Conservation (phyloP, 1,140 invertebrate species). For the Aphaenogaster floridana region DNA sequence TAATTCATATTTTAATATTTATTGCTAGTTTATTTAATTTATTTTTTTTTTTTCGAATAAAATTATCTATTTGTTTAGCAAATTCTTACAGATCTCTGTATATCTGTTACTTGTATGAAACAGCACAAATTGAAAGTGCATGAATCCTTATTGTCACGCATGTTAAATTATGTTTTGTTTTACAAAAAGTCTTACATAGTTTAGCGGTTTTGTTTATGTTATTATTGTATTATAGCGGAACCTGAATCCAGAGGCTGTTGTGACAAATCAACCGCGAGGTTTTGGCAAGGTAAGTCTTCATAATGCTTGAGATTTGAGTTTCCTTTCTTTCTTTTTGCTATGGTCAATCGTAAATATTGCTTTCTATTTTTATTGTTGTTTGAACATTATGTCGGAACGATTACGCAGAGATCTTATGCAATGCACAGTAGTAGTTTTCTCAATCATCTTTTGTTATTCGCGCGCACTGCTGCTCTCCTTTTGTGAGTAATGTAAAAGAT, state of each 20-base stretch:
- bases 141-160: slow-evolving; percentile 58
- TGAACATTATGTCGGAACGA: slow-evolving; percentile 18
- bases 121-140: slow-evolving; percentile 68
- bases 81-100: slow-evolving; percentile 39
- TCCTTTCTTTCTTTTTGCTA: slow-evolving; percentile 6
- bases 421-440: not conserved
- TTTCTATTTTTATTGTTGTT: slow-evolving; percentile 25
- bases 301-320: slow-evolving; percentile 48
- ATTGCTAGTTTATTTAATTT: not conserved
- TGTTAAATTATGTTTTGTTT: slow-evolving; percentile 57
- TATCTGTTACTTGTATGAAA: slow-evolving; percentile 67
- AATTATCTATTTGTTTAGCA: slow-evolving; percentile 6
- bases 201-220: slow-evolving; percentile 86
- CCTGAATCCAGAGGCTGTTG: slow-evolving; percentile 84
- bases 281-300: slow-evolving; percentile 82
- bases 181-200: slow-evolving; percentile 79
- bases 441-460: slow-evolving; percentile 6
- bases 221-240: slow-evolving; percentile 86
- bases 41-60: not conserved
- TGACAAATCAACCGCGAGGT: slow-evolving; percentile 84
- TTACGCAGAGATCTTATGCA: not conserved
- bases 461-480: not conserved
- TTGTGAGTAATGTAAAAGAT: not conserved
- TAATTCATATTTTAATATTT: not conserved
- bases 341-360: slow-evolving; percentile 19